Percentiles rank a stretch among this genome's conserved stretches.
Evolutionary conservation across 2,113 vertebrate genomes (phyloP).

Genomic region (Acrocephalus arundinaceus): DNA sequence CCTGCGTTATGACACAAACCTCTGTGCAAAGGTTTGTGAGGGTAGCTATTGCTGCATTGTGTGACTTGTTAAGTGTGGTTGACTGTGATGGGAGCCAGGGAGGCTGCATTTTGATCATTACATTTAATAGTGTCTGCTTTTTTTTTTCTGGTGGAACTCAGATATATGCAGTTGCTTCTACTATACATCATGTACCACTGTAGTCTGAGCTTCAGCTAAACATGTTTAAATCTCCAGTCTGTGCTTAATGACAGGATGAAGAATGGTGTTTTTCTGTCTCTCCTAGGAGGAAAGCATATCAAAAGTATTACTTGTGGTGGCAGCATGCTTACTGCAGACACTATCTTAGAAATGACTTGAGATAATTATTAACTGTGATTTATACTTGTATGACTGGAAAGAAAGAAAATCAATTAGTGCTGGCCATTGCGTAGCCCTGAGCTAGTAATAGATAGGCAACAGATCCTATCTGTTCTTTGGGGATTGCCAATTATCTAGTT

Average conservation of each 20-base stretch:
- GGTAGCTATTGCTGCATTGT: neutral
- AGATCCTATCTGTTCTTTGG: neutral
- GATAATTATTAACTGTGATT: constrained; percentile 9
- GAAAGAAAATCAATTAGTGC: constrained; percentile 26
- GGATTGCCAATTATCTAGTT: neutral
- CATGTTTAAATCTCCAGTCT: neutral
- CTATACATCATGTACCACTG: neutral
- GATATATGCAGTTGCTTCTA: neutral
- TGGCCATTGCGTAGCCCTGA: neutral
- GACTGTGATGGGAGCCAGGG: neutral
- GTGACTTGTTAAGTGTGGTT: neutral
- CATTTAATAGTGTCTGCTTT: neutral
- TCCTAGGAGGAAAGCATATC: neutral
- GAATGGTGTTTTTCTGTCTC: neutral
- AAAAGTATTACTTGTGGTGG: neutral
- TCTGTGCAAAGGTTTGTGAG: neutral
- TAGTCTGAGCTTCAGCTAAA: neutral
- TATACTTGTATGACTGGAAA: neutral
- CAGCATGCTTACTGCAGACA: neutral
- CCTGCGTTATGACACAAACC: neutral
- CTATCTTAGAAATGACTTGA: neutral
- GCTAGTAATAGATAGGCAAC: neutral
- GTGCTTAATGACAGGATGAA: constrained; percentile 1
- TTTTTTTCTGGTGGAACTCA: neutral
- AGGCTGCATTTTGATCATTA: constrained; percentile 1